Evolutionary conservation across 1,140 invertebrate species (phyloP).

Genomic region (Pissodes strobi): DNA sequence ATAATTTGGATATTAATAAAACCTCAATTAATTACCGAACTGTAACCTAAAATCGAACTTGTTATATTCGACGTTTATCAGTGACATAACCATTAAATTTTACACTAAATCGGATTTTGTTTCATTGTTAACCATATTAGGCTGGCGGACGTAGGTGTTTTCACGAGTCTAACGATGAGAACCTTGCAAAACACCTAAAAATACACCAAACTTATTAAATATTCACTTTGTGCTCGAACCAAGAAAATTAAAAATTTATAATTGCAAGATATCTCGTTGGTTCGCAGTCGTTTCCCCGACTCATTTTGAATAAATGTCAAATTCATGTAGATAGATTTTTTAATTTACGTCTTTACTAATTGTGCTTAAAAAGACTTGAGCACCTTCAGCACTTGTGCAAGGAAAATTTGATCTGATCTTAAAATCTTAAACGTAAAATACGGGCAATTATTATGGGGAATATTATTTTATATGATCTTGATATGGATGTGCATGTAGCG

Average conservation of each 20-base stretch:
- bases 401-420: conserved; percentile 5
- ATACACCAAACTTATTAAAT: conserved; percentile 16
- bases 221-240: conserved; percentile 10
- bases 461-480: conserved; percentile 8
- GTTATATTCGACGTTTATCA: background rate
- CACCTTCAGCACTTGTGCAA: background rate
- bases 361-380: conserved; percentile 3
- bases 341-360: conserved; percentile 12
- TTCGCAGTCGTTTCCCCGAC: background rate
- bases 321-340: conserved; percentile 27
- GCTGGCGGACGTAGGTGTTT: conserved; percentile 6
- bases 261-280: conserved; percentile 14
- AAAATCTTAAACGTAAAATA: background rate
- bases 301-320: conserved; percentile 21
- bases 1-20: too few species aligned
- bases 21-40: too few species aligned
- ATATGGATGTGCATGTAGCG: conserved; percentile 1
- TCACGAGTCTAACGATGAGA: conserved; percentile 13
- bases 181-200: conserved; percentile 19
- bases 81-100: background rate
- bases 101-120: background rate
- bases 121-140: conserved; percentile 5
- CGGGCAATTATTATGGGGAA: background rate
- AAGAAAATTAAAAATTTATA: conserved; percentile 25
- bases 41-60: too few species aligned